Evolutionary conservation across 2,888 invertebrate genomes (phyloP).

Genomic region (Eucera pruinosa): DNA sequence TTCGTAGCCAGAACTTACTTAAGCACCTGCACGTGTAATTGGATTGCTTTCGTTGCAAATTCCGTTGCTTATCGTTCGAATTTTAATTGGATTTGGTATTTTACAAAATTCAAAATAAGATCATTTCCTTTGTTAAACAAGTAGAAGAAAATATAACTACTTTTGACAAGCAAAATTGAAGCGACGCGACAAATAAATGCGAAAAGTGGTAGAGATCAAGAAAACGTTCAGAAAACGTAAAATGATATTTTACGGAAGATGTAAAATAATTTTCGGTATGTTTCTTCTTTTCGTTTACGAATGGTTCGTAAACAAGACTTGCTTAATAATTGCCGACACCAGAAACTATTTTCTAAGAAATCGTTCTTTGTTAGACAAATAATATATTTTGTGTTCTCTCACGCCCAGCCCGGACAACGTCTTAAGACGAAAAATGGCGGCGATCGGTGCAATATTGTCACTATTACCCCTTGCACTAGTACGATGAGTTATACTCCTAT

Average conservation of each 20-base stretch:
- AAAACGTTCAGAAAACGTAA: not conserved
- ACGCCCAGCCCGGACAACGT: too few species aligned
- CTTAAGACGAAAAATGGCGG: too few species aligned
- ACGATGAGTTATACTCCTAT: too few species aligned
- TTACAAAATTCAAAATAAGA: not conserved
- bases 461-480: too few species aligned
- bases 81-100: not conserved
- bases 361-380: too few species aligned
- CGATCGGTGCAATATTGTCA: too few species aligned
- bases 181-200: too few species aligned
- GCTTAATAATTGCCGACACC: not conserved
- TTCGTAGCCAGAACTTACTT: slow-evolving; percentile 18
- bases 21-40: not conserved
- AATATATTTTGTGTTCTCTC: too few species aligned
- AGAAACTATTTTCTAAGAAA: not conserved
- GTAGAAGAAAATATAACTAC: too few species aligned
- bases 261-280: too few species aligned
- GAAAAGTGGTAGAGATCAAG: not conserved
- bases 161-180: too few species aligned
- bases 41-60: not conserved
- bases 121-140: not conserved
- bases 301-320: not conserved
- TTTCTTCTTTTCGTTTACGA: not conserved
- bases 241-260: not conserved
- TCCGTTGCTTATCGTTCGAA: not conserved